Conservation (phyloP, 30 jellyfish, hydroid and myxozoan species). For the Hydra vulgaris region DNA sequence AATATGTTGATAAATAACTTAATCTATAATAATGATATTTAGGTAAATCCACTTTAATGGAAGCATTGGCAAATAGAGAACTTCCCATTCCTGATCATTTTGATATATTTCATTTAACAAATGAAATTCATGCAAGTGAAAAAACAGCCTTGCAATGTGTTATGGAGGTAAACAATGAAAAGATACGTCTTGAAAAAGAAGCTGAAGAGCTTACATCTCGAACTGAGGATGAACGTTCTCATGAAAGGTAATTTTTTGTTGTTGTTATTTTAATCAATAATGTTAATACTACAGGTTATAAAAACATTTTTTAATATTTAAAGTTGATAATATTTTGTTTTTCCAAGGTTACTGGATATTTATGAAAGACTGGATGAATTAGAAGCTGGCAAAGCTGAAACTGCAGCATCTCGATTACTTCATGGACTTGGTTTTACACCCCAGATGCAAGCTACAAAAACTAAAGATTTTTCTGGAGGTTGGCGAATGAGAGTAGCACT, state of each 20-base stretch:
- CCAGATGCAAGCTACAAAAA: constrained; percentile 66
- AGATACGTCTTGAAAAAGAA: constrained; percentile 69
- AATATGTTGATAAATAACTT: too few species aligned
- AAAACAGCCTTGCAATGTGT: constrained; percentile 97
- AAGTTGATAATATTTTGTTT: too few species aligned
- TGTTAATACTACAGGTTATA: too few species aligned
- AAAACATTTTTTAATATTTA: neutral
- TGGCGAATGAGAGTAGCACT: constrained; percentile 95
- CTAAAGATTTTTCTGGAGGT: constrained; percentile 95
- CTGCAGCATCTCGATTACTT: constrained; percentile 74
- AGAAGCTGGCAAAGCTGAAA: constrained; percentile 83
- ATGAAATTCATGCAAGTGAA: constrained; percentile 86
- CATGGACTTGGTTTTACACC: constrained; percentile 96
- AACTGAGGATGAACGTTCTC: constrained; percentile 67
- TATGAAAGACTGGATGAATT: constrained; percentile 85
- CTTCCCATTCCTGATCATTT: constrained; percentile 88
- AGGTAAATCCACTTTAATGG: constrained; percentile 88
- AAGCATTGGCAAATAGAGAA: constrained; percentile 64
- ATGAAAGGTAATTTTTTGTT: constrained; percentile 55
- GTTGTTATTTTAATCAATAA: too few species aligned
- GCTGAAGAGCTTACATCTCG: constrained; percentile 92
- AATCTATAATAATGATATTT: too few species aligned
- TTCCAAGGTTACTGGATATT: constrained; percentile 76
- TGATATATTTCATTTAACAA: constrained; percentile 72
- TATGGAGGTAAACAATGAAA: constrained; percentile 78